These are phyloP conservation scores for Eumeta japonica DNA, from an alignment of 1,140 invertebrate genomes.

Conservation along the genomic window DNA sequence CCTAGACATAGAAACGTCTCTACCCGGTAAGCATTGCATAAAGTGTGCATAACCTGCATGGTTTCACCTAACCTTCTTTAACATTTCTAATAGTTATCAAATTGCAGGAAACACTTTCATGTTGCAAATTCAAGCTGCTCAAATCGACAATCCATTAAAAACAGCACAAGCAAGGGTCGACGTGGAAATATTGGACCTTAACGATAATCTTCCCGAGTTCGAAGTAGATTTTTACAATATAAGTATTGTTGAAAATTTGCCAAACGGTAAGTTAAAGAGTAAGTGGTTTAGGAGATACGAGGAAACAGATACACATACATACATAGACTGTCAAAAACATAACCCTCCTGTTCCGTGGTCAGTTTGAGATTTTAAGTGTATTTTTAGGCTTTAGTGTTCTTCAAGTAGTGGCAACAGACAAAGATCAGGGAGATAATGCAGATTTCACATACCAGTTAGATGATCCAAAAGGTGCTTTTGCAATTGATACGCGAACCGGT, in stretches of 20 bases:
- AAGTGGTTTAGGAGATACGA: not conserved
- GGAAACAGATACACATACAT: not conserved
- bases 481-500: conserved; percentile 73
- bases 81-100: not conserved
- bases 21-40: conserved; percentile 50
- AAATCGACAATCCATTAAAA: conserved; percentile 76
- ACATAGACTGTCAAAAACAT: too few species aligned
- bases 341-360: too few species aligned
- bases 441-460: conserved; percentile 78
- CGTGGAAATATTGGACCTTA: conserved; percentile 76
- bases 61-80: too few species aligned
- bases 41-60: not conserved
- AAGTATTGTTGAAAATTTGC: conserved; percentile 87
- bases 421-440: conserved; percentile 80
- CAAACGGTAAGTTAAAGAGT: conserved; percentile 65
- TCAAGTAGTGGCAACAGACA: conserved; percentile 76
- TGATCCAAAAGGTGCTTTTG: conserved; percentile 74
- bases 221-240: conserved; percentile 88
- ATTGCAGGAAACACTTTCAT: conserved; percentile 68
- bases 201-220: conserved; percentile 82
- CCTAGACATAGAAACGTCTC: conserved; percentile 65
- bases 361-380: too few species aligned
- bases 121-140: conserved; percentile 74
- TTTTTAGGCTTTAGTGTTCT: conserved; percentile 70
- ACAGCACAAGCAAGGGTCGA: conserved; percentile 72